Evolutionary conservation across 2,888 invertebrate species (phyloP).

Genomic region (Petrolisthes manimaculis): DNA sequence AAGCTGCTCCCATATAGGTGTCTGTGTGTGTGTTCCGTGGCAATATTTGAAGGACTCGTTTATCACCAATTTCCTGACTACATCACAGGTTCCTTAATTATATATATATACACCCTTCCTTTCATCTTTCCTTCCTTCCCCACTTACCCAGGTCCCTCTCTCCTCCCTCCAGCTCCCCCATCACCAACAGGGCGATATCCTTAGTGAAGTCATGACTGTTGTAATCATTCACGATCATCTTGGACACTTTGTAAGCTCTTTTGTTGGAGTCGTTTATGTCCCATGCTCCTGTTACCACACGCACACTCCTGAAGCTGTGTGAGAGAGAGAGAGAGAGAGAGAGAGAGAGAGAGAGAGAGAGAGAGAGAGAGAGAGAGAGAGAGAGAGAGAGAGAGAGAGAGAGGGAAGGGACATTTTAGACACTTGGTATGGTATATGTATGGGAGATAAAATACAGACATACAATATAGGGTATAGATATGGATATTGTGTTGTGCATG

Average conservation of each 20-base stretch:
- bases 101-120: not conserved
- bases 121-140: not conserved
- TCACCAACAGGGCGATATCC: slow-evolving; percentile 58
- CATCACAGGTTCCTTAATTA: too few species aligned
- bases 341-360: not conserved
- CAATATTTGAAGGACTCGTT: too few species aligned
- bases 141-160: not conserved
- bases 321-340: not conserved
- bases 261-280: slow-evolving; percentile 22
- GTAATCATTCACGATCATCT: slow-evolving; percentile 31
- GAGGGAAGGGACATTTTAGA: not conserved
- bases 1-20: too few species aligned
- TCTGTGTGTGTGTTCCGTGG: too few species aligned
- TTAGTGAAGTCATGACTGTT: slow-evolving; percentile 24
- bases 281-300: slow-evolving; percentile 48
- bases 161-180: not conserved
- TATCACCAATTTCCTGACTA: too few species aligned
- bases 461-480: too few species aligned
- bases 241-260: slow-evolving; percentile 18
- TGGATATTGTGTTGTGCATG: too few species aligned
- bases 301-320: slow-evolving; percentile 25
- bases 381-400: not conserved
- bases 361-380: not conserved
- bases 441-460: too few species aligned
- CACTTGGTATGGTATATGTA: too few species aligned